phyloP scores from a whole-genome alignment of 2,113 vertebrate genomes.

The Tragelaphus buxtoni region DNA sequence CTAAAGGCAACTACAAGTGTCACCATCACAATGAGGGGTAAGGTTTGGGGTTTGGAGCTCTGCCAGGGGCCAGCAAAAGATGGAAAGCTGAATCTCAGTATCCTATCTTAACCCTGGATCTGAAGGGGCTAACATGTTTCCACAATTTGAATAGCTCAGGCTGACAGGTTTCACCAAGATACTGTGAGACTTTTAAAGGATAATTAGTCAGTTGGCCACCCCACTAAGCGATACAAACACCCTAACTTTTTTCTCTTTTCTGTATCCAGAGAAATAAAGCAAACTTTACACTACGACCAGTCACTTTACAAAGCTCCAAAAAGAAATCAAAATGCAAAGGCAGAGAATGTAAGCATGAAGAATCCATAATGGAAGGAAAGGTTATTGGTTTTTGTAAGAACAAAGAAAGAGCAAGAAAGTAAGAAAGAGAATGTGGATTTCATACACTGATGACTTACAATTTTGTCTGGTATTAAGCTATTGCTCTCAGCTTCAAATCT shows the following conservation, averaged over 20 bases:
- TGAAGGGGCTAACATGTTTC: background rate
- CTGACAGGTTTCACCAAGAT: background rate
- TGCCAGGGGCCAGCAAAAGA: background rate
- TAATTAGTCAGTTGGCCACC: background rate
- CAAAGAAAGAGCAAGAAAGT: background rate
- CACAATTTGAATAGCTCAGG: background rate
- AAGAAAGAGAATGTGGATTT: background rate
- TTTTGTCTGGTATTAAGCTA: background rate
- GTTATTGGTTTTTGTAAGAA: background rate
- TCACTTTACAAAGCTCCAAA: background rate
- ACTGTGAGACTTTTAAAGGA: background rate
- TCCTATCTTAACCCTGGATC: background rate
- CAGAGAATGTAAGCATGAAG: background rate
- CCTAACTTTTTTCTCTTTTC: background rate
- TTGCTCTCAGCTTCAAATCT: background rate
- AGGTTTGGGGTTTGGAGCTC: accelerated
- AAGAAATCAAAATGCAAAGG: background rate
- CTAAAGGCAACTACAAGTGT: background rate
- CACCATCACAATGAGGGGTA: background rate
- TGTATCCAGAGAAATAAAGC: background rate
- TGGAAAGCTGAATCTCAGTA: background rate
- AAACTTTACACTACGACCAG: background rate
- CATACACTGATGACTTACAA: background rate
- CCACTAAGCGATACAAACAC: background rate
- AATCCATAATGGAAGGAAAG: background rate